These are phyloP conservation scores for Nibea albiflora DNA, from an alignment of 2,113 vertebrate genomes.

Conservation along the genomic window DNA sequence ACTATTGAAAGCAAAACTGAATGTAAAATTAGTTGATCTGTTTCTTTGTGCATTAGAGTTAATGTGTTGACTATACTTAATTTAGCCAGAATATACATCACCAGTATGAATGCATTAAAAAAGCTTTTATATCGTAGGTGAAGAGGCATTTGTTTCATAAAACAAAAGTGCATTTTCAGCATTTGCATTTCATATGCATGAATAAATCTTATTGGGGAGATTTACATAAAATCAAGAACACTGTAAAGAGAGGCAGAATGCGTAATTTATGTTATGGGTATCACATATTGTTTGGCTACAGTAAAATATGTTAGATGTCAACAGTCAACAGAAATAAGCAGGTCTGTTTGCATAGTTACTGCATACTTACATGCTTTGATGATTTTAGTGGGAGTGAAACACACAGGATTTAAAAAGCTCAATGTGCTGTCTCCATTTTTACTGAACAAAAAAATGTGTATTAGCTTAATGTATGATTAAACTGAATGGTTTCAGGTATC, in stretches of 20 bases:
- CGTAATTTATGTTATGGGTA: neutral
- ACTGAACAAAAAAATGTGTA: neutral
- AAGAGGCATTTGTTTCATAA: neutral
- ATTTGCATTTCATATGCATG: neutral
- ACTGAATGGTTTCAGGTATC: neutral
- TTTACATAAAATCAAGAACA: neutral
- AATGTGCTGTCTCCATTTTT: neutral
- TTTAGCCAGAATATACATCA: neutral
- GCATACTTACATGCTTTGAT: no score
- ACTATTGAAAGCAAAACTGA: no score
- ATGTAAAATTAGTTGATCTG: no score
- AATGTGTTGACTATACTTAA: no score
- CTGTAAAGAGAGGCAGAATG: neutral
- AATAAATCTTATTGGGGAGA: neutral
- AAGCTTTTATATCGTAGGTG: neutral
- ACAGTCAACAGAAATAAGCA: no score
- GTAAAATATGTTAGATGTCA: no score
- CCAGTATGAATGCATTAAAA: neutral
- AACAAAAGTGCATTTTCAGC: neutral
- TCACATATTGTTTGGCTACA: neutral
- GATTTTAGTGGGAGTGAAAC: no score
- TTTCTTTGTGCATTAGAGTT: no score
- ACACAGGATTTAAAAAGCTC: neutral
- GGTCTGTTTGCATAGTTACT: no score
- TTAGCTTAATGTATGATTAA: neutral